Percentiles rank a stretch among this genome's conserved stretches.
phyloP scores from a whole-genome alignment of 2,797 vertebrate genomes.

The Micropoecilia bifurca region DNA sequence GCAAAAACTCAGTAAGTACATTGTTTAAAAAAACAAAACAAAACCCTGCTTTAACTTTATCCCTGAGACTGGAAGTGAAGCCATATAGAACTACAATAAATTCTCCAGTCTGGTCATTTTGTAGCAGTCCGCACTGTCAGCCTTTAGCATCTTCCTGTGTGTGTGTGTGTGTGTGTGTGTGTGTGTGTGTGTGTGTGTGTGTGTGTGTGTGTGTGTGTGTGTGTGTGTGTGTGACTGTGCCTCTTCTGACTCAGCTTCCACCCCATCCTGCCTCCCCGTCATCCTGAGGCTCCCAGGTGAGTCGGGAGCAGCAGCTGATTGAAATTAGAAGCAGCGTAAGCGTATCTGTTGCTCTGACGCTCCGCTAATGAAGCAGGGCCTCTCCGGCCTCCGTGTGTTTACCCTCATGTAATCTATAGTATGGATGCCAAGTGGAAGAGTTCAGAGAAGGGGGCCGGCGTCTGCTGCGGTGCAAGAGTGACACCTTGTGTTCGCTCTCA shows the following conservation, averaged over 20 bases:
- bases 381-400: conserved; percentile 57
- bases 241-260: conserved; percentile 52
- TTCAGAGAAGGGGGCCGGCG: neutral
- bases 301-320: conserved; percentile 69
- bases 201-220: neutral
- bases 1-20: too few relatives aligned
- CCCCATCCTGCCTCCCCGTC: conserved; percentile 8
- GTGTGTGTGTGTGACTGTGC: conserved; percentile 3
- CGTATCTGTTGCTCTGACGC: conserved; percentile 65
- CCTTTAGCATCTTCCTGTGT: conserved; percentile 33
- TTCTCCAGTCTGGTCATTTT: conserved; percentile 18
- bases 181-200: conserved; percentile 28
- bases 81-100: conserved; percentile 3
- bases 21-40: neutral
- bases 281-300: conserved; percentile 37
- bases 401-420: conserved; percentile 66
- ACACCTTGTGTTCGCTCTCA: conserved; percentile 67
- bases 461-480: conserved; percentile 57
- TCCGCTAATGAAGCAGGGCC: conserved; percentile 73
- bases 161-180: conserved; percentile 20
- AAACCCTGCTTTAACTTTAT: neutral
- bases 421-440: conserved; percentile 46
- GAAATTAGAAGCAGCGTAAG: conserved; percentile 72
- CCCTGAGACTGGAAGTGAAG: neutral
- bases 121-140: conserved; percentile 12